Percentiles rank a stretch among this genome's conserved stretches.
phyloP scores from a whole-genome alignment of 2,888 invertebrate genomes.

The Netelia virgata region DNA sequence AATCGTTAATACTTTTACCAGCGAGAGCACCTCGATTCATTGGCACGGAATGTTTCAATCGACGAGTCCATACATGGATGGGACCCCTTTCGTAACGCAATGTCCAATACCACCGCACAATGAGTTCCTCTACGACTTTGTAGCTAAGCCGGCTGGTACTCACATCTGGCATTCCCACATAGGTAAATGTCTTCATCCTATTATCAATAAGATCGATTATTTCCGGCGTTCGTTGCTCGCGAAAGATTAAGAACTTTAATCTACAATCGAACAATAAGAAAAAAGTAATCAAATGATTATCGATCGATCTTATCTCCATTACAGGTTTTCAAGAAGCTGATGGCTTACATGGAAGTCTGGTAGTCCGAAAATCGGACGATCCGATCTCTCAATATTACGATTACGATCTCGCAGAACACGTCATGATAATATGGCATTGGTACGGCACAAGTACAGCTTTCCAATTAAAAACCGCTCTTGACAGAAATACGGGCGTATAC shows the following conservation, averaged over 20 bases:
- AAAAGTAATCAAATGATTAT: slow-evolving; percentile 3
- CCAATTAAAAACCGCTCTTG: slow-evolving; percentile 73
- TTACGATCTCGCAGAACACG: slow-evolving; percentile 85
- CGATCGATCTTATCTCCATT: not conserved
- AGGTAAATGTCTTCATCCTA: slow-evolving; percentile 61
- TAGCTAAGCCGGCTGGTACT: slow-evolving; percentile 82
- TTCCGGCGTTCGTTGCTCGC: not conserved
- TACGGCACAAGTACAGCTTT: slow-evolving; percentile 74
- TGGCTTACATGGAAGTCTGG: slow-evolving; percentile 84
- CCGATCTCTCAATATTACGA: slow-evolving; percentile 83
- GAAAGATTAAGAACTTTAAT: slow-evolving; percentile 27
- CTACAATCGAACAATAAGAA: not conserved
- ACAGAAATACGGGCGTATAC: slow-evolving; percentile 67
- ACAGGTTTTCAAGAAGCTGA: slow-evolving; percentile 84
- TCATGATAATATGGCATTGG: slow-evolving; percentile 86
- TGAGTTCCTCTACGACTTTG: slow-evolving; percentile 82
- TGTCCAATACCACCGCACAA: slow-evolving; percentile 83
- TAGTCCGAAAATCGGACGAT: slow-evolving; percentile 81
- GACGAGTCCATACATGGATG: slow-evolving; percentile 84
- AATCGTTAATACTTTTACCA: slow-evolving; percentile 83
- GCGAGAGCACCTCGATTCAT: slow-evolving; percentile 85
- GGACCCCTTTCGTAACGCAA: slow-evolving; percentile 84
- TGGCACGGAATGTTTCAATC: slow-evolving; percentile 86
- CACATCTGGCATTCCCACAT: slow-evolving; percentile 85
- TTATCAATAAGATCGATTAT: not conserved